Evolutionary conservation across 2,113 vertebrate genomes (phyloP), one percentile per base, ranked within the genome.

Genomic region (Neogale vison): DNA sequence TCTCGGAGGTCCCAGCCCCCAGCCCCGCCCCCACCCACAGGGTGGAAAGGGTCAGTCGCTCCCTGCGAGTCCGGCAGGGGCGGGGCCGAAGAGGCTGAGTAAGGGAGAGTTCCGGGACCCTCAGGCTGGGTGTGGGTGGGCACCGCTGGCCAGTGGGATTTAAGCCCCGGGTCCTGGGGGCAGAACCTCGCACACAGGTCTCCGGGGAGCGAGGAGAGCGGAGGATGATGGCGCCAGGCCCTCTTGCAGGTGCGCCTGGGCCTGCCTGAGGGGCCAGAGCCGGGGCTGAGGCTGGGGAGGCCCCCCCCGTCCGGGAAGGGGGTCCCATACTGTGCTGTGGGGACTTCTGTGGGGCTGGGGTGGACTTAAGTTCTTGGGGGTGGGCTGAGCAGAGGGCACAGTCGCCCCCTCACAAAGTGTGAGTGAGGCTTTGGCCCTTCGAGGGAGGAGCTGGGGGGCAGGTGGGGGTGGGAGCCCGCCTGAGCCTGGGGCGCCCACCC

Each of bases 361-460:
- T 55, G 59, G 23, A 5, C 6, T 21, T 4, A 14, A 36, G 71
- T 34, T 18, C 9, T 1, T 21, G 26, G 6, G 6, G 24, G 1
- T 0, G 5, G 26, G 47, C 1, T 3, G 20, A 69, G 50, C 79
- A 52, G 69, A 65, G 24, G 39, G 6, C 15, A 0, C 0, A 0
- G 42, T 4, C 2, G 12, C 4, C 18, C 7, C 45, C 13, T 26
- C 21, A 10, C 52, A 14, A 14, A 36, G 82, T 2, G 45, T 45
- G 17, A 3, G 55, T 4, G 21, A 31, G 39, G 36, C 63, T 61
- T 3, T 21, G 50, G 7, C 7, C 29, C 23, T 34, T 26, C 57
- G 3, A 26, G 50, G 11, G 4, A 1, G 12, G 14, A 0, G 29
- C 13, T 1, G 2, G 29, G 17, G 23, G 10, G 0, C 52, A 18